Evolutionary conservation across 2,113 vertebrate genomes (phyloP).

Genomic region (Hippoglossus stenolepis): DNA sequence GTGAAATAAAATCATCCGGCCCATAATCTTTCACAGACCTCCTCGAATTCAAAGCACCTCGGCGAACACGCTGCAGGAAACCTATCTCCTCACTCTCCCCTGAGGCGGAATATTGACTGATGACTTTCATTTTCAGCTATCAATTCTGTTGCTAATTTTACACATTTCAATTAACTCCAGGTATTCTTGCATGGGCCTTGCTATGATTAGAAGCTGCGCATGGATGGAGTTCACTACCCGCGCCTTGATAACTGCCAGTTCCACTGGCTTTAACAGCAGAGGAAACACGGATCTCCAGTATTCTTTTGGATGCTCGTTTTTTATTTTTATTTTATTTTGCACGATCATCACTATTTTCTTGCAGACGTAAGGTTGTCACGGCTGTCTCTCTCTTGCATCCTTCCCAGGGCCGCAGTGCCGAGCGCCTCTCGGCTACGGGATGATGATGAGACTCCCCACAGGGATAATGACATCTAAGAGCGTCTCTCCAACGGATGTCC

Average conservation of each 20-base stretch:
- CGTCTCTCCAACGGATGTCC: slow-evolving; percentile 65
- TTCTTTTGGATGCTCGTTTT: not conserved
- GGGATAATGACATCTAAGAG: slow-evolving; percentile 73
- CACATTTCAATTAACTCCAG: slow-evolving; percentile 69
- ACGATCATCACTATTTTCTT: slow-evolving; percentile 66
- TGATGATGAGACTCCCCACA: slow-evolving; percentile 66
- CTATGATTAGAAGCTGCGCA: slow-evolving; percentile 56
- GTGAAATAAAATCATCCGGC: slow-evolving; percentile 10
- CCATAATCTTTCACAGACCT: slow-evolving; percentile 16
- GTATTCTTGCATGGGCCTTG: slow-evolving; percentile 46
- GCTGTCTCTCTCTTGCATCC: slow-evolving; percentile 28
- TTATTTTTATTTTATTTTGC: slow-evolving; percentile 52
- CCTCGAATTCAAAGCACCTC: slow-evolving; percentile 28
- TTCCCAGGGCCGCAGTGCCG: slow-evolving; percentile 1
- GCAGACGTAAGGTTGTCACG: slow-evolving; percentile 56
- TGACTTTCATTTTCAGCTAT: slow-evolving; percentile 75
- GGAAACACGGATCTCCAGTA: not conserved
- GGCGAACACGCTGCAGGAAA: slow-evolving; percentile 27
- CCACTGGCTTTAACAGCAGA: not conserved
- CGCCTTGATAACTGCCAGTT: not conserved
- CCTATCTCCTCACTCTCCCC: slow-evolving; percentile 40
- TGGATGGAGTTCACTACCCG: slow-evolving; percentile 20
- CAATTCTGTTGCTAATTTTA: slow-evolving; percentile 73
- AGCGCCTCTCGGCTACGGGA: slow-evolving; percentile 43
- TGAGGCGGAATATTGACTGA: slow-evolving; percentile 67